Evolutionary conservation across 2,888 invertebrate species (phyloP), one percentile per base, ranked within the genome.

Genomic region (Gari tellinella): DNA sequence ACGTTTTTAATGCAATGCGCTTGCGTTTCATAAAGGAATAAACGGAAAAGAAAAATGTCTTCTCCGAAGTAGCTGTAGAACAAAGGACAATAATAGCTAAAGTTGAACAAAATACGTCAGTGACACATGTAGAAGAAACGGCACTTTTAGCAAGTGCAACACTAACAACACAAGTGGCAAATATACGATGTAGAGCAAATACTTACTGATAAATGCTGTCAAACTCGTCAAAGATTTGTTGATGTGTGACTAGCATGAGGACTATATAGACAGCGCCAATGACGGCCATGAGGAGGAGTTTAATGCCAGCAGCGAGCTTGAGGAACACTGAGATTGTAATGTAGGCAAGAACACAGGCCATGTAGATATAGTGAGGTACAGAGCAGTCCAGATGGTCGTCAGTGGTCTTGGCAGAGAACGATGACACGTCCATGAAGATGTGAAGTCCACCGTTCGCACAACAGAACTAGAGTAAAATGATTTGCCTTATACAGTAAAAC

Each of bases 301-400:
- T 97, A 76, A 97, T 94, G 78, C 96, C 92, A 81, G 97, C 96
- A 10, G 97, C 96, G 58, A 97, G 93, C 75, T 95, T 93, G 57
- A 97, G 93, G 92, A 97, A 97, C 69, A 97, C 95, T 0, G 97
- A 96, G 31, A 97, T 96, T 0, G 96, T 95, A 67, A 97, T 93
- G 92, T 96, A 96, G 60, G 96, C 96, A 81, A 97, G 94, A 61
- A 96, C 94, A 86, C 97, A 96, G 14, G 96, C 96, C 15, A 97
- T 92, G 5, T 96, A 95, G 46, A 97, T 95, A 92, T 97, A 98
- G 68, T 97, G 95, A 0, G 97, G 97, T 63, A 97, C 74, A 53
- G 75, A 72, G 72, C 92, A 92, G 19, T 95, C 95, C 56, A 96
- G 93, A 90, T 97, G 96, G 26, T 73, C 66, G 23, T 86, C 86